Evolutionary conservation across 1,140 invertebrate genomes (phyloP), one percentile per base, ranked within the genome.

Genomic region (Phthorimaea operculella): DNA sequence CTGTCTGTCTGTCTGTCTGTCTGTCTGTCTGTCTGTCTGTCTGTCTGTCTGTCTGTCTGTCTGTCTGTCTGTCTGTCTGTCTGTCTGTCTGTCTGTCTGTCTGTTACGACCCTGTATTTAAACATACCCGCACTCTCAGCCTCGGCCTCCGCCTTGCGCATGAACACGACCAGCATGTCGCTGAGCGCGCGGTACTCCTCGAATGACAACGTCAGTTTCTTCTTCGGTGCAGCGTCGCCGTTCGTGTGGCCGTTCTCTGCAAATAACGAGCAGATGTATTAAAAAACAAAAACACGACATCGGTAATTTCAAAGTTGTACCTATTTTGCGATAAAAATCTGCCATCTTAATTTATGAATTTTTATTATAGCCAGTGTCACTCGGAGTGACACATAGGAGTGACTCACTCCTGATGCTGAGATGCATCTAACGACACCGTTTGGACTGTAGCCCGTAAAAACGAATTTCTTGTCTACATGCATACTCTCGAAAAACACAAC

Each of bases 181-280:
- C 96, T 94, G 21, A 99, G 87, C 57, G 91, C 90, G 79, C 95
- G 97, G 85, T 99, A 99, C 49, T 98, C 93, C 62, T 99, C 97
- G 79, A 96, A 99, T 0, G 94, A 92, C n/a, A 99, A 76, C 16
- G 93, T 96, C 21, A 98, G 83, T 59, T 95, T 95, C 76, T 96
- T 95, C 83, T 96, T 96, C 0, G 68, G 53, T 4, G 65, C 63
- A 2, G 69, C 60, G 17, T 84, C 81, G 21, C 72, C 74, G 16
- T 75, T 84, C 3, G 63, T 65, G 17, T 65, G 66, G 17, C 67
- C 64, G 14, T 50, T 50, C 21, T 75, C 76, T 78, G 66, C 16
- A 65, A 28, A 28, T 2, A 6, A 28, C 21, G n/a, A n/a, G n/a
- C n/a, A n/a, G n/a, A n/a, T n/a, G n/a, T n/a, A n/a, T n/a, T n/a